Base-by-base conservation (phyloP, 2,888 invertebrate species). In the Leucophora obtusa region DNA sequence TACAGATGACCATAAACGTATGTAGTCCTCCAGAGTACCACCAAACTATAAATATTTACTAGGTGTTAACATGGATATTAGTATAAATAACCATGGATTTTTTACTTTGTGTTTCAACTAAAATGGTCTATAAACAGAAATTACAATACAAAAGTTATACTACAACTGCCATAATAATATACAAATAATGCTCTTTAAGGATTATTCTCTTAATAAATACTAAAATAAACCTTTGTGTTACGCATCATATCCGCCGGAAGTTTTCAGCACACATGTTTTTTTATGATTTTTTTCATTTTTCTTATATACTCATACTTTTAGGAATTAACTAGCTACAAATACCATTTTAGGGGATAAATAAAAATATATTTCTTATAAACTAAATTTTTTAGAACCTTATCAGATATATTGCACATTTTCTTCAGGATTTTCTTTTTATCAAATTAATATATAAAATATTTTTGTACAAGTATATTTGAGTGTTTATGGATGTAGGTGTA, bases 291-390 rank as follows among this genome's bases (percentile, higher is more conserved):
- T 9, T 9, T 1, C 35, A 35, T 38, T 47, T n/a, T n/a, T 69
- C 47, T 28, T 47, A 54, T 21, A 70, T 70, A 74, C 74, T 70
- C 33, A 70, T 70, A 74, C 74, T 70, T 74, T 74, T 79, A 60
- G 79, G 74, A 79, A 74, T 71, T 74, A 79, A 38, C 58, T 74
- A 74, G 33, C 63, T 35, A n/a, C 35, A 74, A 70, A 65, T 63
- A 65, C 15, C 15, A 0, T 21, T 76, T 69, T 69, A 10, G 18
- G 15, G 15, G 5, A 14, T 56, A 28, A 38, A 28, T 43, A 66
- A 38, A 66, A 65, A 66, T n/a, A 11, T 38, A 0, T 38, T 47
- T 47, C 43, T 11, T 43, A 4, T 14, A 14, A 14, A 24, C 11
- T 15, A 28, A 6, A 59, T 33, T 50, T 59, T 70, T 59, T 47